Percentiles rank a stretch among this genome's conserved stretches.
phyloP scores from a whole-genome alignment of 2,888 invertebrate species.

The Ctenicera cuprea region DNA sequence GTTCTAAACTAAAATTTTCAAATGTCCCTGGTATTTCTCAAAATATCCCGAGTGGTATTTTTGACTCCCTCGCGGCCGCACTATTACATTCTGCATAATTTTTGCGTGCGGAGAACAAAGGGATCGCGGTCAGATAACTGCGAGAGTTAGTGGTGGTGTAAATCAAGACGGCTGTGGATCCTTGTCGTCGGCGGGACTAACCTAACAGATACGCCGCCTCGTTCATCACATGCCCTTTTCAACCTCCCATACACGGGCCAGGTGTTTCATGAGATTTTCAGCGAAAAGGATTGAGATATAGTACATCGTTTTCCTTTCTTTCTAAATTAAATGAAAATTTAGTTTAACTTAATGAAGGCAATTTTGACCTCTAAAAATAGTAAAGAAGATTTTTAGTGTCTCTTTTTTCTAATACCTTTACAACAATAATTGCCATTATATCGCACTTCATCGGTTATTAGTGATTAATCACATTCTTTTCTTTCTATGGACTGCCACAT shows the following conservation, averaged over 20 bases:
- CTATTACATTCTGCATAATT: conserved; percentile 35
- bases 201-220: conserved; percentile 51
- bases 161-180: conserved; percentile 54
- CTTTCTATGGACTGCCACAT: too few species aligned
- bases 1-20: too few species aligned
- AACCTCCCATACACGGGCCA: conserved; percentile 37
- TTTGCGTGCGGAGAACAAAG: conserved; percentile 29
- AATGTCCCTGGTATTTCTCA: neutral
- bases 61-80: conserved; percentile 17
- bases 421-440: too few species aligned
- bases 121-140: conserved; percentile 53
- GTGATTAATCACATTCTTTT: too few species aligned
- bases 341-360: too few species aligned
- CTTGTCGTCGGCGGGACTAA: conserved; percentile 51
- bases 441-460: too few species aligned
- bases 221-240: conserved; percentile 53
- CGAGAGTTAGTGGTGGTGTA: conserved; percentile 51
- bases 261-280: conserved; percentile 35
- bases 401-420: too few species aligned
- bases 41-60: neutral
- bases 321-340: conserved; percentile 1
- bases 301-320: neutral
- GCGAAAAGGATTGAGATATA: conserved; percentile 15
- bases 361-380: too few species aligned
- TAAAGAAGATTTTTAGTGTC: too few species aligned